These are phyloP conservation scores for Capreolus pygargus DNA, from an alignment of 2,113 vertebrate species.

Conservation along the genomic window DNA sequence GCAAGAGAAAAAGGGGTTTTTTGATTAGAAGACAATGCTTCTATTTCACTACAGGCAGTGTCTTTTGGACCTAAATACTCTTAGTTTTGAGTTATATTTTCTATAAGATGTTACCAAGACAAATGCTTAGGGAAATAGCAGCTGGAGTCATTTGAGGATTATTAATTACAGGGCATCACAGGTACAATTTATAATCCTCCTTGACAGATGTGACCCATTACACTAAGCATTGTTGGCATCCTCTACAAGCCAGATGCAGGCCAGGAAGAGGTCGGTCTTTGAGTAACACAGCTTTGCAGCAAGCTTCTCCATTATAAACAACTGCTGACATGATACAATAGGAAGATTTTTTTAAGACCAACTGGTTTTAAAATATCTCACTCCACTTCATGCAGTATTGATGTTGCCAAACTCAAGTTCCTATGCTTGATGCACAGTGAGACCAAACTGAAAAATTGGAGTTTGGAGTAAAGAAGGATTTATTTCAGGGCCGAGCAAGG, in stretches of 20 bases:
- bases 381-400: neutral
- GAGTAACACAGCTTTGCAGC: conserved; percentile 1
- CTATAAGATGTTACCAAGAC: conserved; percentile 16
- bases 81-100: conserved; percentile 24
- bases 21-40: conserved; percentile 20
- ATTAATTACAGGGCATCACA: conserved; percentile 60
- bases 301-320: conserved; percentile 2
- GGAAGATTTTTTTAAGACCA: neutral
- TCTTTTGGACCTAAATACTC: conserved; percentile 26
- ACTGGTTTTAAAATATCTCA: conserved; percentile 38
- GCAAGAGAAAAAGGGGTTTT: neutral
- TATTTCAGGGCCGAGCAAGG: neutral
- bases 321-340: conserved; percentile 21
- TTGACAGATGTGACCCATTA: conserved; percentile 62
- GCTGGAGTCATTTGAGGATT: conserved; percentile 48
- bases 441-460: neutral
- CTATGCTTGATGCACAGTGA: neutral
- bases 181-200: conserved; percentile 53
- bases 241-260: conserved; percentile 36
- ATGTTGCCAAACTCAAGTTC: neutral
- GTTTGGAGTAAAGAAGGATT: neutral
- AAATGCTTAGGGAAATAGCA: conserved; percentile 51
- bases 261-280: conserved; percentile 7
- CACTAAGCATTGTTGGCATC: conserved; percentile 51
- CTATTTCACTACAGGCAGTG: neutral